Conservation (phyloP, 2,888 invertebrate genomes). For the Buathra laborator region DNA sequence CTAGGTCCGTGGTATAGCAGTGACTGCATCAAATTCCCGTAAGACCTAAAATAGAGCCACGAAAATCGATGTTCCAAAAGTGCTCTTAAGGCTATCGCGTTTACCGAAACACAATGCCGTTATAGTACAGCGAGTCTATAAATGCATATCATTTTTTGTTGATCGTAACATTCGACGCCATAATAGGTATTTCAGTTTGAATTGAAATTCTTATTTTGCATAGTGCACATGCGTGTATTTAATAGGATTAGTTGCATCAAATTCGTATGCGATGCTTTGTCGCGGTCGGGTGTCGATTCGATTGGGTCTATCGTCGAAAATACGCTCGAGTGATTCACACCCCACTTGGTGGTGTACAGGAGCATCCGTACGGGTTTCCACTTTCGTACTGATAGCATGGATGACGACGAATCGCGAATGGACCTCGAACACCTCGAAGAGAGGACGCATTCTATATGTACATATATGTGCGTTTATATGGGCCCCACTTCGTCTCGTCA, state of each 20-base stretch:
- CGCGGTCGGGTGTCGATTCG: constrained; percentile 49
- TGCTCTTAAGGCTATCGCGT: not conserved
- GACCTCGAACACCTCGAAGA: not conserved
- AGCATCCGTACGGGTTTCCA: constrained; percentile 21
- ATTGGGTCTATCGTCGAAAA: constrained; percentile 43
- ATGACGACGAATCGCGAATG: constrained; percentile 4
- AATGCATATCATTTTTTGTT: not conserved
- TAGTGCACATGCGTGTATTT: not conserved
- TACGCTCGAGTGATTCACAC: constrained; percentile 39
- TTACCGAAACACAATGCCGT: not conserved
- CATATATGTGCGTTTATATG: not conserved
- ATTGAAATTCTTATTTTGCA: constrained; percentile 17
- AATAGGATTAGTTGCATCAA: not conserved
- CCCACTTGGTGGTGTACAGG: constrained; percentile 8
- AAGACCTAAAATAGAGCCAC: constrained; percentile 41
- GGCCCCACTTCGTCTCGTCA: constrained; percentile 13
- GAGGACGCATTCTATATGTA: not conserved
- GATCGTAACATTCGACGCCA: not conserved
- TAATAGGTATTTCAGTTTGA: not conserved
- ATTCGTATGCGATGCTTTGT: constrained; percentile 26
- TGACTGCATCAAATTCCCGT: not conserved
- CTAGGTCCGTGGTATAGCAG: not conserved
- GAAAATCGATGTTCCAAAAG: constrained; percentile 23
- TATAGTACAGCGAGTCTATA: not conserved
- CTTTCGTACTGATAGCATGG: constrained; percentile 21